Evolutionary conservation across 2,888 invertebrate genomes (phyloP).

Genomic region (Heliconius hortense): DNA sequence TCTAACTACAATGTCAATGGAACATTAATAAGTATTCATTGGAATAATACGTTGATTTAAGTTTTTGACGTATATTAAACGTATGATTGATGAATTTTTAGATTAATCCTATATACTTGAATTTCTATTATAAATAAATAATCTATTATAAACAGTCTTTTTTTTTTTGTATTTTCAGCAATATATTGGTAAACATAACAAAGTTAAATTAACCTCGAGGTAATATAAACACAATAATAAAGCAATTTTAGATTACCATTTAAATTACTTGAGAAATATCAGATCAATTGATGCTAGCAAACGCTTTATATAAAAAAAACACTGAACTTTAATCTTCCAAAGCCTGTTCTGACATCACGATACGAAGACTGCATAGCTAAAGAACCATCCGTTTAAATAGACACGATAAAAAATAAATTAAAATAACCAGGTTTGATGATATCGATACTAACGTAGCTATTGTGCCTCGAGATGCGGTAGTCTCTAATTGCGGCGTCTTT

Average conservation of each 20-base stretch:
- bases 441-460: constrained; percentile 73
- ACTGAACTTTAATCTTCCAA: constrained; percentile 73
- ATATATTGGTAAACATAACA: background rate
- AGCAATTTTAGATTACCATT: constrained; percentile 10
- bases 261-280: constrained; percentile 11
- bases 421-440: constrained; percentile 75
- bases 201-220: background rate
- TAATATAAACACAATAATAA: constrained; percentile 15
- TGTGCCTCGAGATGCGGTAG: constrained; percentile 70
- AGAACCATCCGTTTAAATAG: constrained; percentile 74
- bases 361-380: constrained; percentile 62
- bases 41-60: constrained; percentile 9
- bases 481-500: constrained; percentile 78
- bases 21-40: constrained; percentile 30
- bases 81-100: constrained; percentile 1
- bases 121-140: too few species aligned
- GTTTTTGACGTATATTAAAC: constrained; percentile 16
- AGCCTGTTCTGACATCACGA: constrained; percentile 62
- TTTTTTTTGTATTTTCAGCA: too few species aligned
- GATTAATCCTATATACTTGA: too few species aligned
- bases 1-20: constrained; percentile 39
- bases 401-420: constrained; percentile 80
- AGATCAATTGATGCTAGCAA: constrained; percentile 17
- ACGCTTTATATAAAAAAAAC: constrained; percentile 61
- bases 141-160: too few species aligned